Evolutionary conservation across 1,140 invertebrate genomes (phyloP).

Genomic region (Zaprionus africanus): DNA sequence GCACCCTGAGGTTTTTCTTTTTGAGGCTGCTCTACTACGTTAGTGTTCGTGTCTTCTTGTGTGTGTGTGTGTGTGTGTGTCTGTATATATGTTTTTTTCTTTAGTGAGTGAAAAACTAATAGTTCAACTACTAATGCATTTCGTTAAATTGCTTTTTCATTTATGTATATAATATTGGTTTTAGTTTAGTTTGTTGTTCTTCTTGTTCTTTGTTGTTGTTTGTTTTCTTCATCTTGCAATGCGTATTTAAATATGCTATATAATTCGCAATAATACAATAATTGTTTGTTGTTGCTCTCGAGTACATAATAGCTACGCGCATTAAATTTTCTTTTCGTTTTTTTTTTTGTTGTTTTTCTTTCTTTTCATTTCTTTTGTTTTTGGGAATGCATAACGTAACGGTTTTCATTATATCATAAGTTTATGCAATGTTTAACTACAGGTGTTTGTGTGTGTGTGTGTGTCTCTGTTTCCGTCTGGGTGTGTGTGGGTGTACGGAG

Average conservation of each 20-base stretch:
- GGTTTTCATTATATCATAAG: slow-evolving; percentile 54
- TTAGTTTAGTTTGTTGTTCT: slow-evolving; percentile 42
- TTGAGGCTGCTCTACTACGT: slow-evolving; percentile 74
- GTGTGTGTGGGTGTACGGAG: slow-evolving; percentile 35
- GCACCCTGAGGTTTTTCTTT: slow-evolving; percentile 69
- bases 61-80: slow-evolving; percentile 53
- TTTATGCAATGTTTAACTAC: slow-evolving; percentile 57
- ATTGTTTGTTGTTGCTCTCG: slow-evolving; percentile 75
- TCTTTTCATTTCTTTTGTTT: slow-evolving; percentile 40
- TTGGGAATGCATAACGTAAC: slow-evolving; percentile 55
- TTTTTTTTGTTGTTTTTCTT: slow-evolving; percentile 30
- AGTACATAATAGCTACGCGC: slow-evolving; percentile 81
- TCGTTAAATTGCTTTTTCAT: slow-evolving; percentile 71
- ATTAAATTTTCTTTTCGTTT: slow-evolving; percentile 59
- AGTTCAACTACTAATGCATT: slow-evolving; percentile 80
- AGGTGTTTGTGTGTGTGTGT: slow-evolving; percentile 42
- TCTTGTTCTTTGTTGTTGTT: slow-evolving; percentile 62
- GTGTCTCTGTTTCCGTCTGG: slow-evolving; percentile 17
- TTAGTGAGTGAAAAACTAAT: slow-evolving; percentile 76
- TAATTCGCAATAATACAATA: slow-evolving; percentile 83
- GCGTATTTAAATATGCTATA: slow-evolving; percentile 82
- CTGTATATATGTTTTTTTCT: slow-evolving; percentile 27
- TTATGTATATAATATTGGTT: slow-evolving; percentile 47
- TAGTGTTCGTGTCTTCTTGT: slow-evolving; percentile 51
- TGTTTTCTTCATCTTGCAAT: slow-evolving; percentile 60